Evolutionary conservation across 1,140 invertebrate species (phyloP), one percentile per base, ranked within the genome.

Genomic region (Archegozetes longisetosus): DNA sequence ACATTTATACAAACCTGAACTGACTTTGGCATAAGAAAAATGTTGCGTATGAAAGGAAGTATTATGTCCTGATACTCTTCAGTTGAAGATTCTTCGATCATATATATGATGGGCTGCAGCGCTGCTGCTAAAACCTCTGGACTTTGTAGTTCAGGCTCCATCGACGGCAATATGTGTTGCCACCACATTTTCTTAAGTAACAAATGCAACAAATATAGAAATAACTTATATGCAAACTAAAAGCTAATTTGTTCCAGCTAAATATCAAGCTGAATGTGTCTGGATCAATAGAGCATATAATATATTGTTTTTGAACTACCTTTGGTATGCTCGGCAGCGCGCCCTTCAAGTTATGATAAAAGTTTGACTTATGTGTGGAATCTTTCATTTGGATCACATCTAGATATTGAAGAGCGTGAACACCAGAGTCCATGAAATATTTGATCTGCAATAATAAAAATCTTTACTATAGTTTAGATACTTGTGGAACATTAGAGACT

Each of bases 151-250:
- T 95, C 91, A 54, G 81, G 77, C 68, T 87, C 82, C 52, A 97
- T 75, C 68, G 82, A 84, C 22, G 89, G 89, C 84, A 92, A 91
- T 26, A 95, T 82, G 70, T 91, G 86, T 71, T 88, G 84, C 75
- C 91, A 95, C 81, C 90, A 88, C 20, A 96, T 74, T 86, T 95
- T 95, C 91, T 97, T 76, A n/a, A n/a, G n/a, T n/a, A 47, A 28
- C 12, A 24, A 1, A 9, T 51, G 29, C 20, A 2, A 27, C 25
- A 6, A 3, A 54, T 24, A 17, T 54, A n/a, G n/a, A n/a, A n/a
- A n/a, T n/a, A n/a, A n/a, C n/a, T n/a, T 51, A 17, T 9, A 51
- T 13, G 9, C 13, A 17, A 23, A 9, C 9, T 23, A 51, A 51
- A 12, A 23, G 23, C 13, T 46, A 46, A 9, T 9, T 46, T 9